A percentile compares a stretch with the other conserved stretches of the same genome.
phyloP scores from a whole-genome alignment of 2,797 vertebrate genomes.

The Mycteria americana region DNA sequence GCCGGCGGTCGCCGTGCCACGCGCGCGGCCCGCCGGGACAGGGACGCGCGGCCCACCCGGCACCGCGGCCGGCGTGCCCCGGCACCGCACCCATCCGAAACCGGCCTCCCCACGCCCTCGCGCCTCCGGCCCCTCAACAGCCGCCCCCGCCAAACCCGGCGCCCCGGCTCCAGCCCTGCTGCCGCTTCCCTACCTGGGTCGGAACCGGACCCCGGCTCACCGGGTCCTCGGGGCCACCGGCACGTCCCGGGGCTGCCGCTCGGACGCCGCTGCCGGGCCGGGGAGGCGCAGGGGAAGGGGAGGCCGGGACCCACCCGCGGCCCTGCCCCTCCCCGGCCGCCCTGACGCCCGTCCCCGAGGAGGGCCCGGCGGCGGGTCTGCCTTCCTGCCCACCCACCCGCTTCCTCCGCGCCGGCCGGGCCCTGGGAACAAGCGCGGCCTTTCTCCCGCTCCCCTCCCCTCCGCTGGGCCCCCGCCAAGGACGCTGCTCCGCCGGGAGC shows the following conservation, averaged over 20 bases:
- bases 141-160: not conserved
- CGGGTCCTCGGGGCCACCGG: rapidly evolving
- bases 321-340: not conserved
- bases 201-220: rapidly evolving
- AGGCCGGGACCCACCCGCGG: not conserved
- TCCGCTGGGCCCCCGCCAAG: not conserved
- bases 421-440: slow-evolving; percentile 3
- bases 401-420: not conserved
- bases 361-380: not conserved
- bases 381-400: slow-evolving; percentile 32
- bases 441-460: not conserved
- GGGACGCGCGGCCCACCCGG: not conserved
- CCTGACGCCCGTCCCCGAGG: not conserved
- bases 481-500: not conserved
- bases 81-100: rapidly evolving
- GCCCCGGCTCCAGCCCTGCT: rapidly evolving
- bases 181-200: not conserved
- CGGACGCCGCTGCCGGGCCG: rapidly evolving
- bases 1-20: not conserved
- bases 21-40: not conserved
- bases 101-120: not conserved
- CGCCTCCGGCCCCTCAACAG: not conserved
- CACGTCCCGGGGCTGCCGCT: not conserved
- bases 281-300: not conserved
- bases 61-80: rapidly evolving